Conservation (phyloP, 2,113 vertebrate species). For the Amblyornis subalaris region DNA sequence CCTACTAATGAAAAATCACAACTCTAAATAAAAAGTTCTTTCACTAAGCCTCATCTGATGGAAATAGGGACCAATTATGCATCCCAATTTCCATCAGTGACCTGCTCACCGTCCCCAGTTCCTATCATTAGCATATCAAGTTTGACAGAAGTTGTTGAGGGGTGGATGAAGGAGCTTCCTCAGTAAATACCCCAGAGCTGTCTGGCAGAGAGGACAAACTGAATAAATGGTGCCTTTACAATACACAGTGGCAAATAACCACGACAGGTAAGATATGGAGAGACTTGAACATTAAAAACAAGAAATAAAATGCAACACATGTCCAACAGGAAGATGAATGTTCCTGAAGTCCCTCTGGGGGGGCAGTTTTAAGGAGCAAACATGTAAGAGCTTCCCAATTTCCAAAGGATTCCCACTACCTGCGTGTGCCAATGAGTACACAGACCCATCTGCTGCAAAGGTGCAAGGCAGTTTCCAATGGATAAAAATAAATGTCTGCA, state of each 20-base stretch:
- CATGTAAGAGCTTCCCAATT: background rate
- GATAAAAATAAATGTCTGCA: background rate
- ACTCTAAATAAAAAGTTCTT: background rate
- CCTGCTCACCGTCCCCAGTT: background rate
- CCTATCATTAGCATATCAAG: background rate
- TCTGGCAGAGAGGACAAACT: background rate
- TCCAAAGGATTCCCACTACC: background rate
- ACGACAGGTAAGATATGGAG: accelerated
- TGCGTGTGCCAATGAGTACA: accelerated
- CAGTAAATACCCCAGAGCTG: background rate
- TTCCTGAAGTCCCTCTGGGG: background rate
- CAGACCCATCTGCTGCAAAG: accelerated
- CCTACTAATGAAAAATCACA: background rate
- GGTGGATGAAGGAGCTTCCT: background rate
- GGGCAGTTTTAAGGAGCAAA: background rate
- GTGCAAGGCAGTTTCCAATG: background rate
- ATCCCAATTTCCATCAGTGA: background rate
- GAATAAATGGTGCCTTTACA: background rate
- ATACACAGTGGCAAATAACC: background rate
- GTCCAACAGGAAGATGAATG: background rate
- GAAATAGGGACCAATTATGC: background rate
- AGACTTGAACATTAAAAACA: background rate
- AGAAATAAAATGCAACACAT: background rate
- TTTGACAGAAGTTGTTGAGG: background rate
- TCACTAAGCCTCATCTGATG: background rate